A percentile compares a stretch with the other conserved stretches of the same genome.
Conservation (phyloP, 2,113 vertebrate species). For the Lampris incognitus region DNA sequence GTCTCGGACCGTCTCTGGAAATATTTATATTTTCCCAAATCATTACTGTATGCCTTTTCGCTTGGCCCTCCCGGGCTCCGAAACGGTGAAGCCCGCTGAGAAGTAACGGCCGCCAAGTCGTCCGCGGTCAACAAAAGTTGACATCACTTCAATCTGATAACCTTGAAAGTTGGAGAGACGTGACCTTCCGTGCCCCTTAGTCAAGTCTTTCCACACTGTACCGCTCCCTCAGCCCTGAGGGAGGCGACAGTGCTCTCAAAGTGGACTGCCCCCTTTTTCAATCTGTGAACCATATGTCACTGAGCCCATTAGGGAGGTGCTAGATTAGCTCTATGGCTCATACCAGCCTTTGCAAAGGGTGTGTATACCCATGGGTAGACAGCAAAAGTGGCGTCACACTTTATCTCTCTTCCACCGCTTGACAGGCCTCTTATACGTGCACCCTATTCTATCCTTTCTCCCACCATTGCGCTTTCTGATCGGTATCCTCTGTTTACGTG, state of each 20-base stretch:
- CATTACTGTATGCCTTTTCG: too few species aligned
- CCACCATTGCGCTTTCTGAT: constrained; percentile 40
- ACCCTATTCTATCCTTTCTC: constrained; percentile 56
- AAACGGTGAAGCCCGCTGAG: too few species aligned
- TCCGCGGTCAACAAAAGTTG: constrained; percentile 19
- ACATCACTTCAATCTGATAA: constrained; percentile 27
- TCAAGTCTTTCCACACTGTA: constrained; percentile 36
- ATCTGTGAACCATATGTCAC: constrained; percentile 78
- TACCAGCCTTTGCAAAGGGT: constrained; percentile 40
- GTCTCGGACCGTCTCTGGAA: constrained; percentile 24
- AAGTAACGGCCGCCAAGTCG: constrained; percentile 1
- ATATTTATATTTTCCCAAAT: neutral
- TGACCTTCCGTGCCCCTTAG: constrained; percentile 43
- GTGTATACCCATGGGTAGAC: constrained; percentile 38
- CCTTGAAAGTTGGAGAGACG: constrained; percentile 33
- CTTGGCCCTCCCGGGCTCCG: too few species aligned
- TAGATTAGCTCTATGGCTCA: constrained; percentile 61
- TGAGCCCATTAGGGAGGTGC: constrained; percentile 69
- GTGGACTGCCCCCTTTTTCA: constrained; percentile 56
- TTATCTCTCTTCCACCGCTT: constrained; percentile 63
- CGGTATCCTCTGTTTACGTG: constrained; percentile 61
- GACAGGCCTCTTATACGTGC: constrained; percentile 54
- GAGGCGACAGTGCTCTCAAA: constrained; percentile 74
- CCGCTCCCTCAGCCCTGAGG: constrained; percentile 62
- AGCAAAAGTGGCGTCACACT: constrained; percentile 55